Percentiles rank a stretch among this genome's conserved stretches.
phyloP scores from a whole-genome alignment of 1,140 invertebrate species.

The Macrotrachela quadricornifera region DNA sequence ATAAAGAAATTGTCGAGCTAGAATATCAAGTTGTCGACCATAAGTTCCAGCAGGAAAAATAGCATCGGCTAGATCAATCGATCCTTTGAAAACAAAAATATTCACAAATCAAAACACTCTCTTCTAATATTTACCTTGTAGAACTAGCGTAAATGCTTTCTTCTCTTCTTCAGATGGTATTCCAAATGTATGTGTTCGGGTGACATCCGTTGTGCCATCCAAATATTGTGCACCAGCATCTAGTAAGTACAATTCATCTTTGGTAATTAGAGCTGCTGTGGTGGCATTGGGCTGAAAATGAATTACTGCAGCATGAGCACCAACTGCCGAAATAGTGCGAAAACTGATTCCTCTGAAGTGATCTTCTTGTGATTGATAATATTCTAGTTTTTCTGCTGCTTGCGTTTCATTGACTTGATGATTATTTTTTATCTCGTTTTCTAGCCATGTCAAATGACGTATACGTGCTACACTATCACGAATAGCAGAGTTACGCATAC shows the following conservation, averaged over 20 bases:
- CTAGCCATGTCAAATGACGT: not conserved
- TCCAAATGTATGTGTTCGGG: slow-evolving; percentile 69
- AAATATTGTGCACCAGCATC: slow-evolving; percentile 63
- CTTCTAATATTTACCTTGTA: slow-evolving; percentile 41
- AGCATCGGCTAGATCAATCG: slow-evolving; percentile 50
- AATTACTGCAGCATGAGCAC: slow-evolving; percentile 68
- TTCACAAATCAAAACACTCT: no score
- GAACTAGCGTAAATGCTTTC: slow-evolving; percentile 69
- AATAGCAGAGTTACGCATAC: slow-evolving; percentile 57
- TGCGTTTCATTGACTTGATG: not conserved
- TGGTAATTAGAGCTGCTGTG: slow-evolving; percentile 36
- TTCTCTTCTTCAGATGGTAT: slow-evolving; percentile 50
- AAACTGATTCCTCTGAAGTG: slow-evolving; percentile 63
- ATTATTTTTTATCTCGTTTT: not conserved
- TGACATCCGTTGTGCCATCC: slow-evolving; percentile 76
- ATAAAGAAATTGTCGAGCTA: slow-evolving; percentile 71
- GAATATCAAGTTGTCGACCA: slow-evolving; percentile 61
- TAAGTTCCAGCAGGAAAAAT: slow-evolving; percentile 47
- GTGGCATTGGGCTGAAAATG: slow-evolving; percentile 36
- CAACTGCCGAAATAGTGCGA: slow-evolving; percentile 59
- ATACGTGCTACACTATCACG: not conserved
- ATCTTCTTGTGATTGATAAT: slow-evolving; percentile 30
- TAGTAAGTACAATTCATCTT: slow-evolving; percentile 57
- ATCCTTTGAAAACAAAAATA: slow-evolving; percentile 16
- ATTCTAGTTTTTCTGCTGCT: not conserved